Percentiles rank a stretch among this genome's conserved stretches.
These are phyloP conservation scores for Mycteria americana DNA, from an alignment of 2,797 vertebrate genomes.

Conservation along the genomic window DNA sequence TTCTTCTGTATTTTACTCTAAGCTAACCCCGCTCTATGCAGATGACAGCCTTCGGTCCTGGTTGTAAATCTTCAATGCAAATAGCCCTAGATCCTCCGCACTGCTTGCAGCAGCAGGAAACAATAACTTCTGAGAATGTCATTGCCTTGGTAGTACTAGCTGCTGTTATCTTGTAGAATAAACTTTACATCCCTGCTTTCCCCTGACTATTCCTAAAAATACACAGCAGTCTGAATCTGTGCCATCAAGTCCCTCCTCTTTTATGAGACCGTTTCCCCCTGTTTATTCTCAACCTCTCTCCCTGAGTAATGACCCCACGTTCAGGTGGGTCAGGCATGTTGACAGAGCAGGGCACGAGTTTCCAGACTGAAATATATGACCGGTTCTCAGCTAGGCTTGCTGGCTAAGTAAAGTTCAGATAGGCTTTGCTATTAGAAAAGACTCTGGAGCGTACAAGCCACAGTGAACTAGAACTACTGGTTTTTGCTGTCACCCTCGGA, in stretches of 20 bases:
- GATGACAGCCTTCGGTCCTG: not conserved
- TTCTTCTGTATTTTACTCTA: not conserved
- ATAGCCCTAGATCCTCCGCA: not conserved
- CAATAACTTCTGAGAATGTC: not conserved
- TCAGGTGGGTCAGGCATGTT: not conserved
- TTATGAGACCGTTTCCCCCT: not conserved
- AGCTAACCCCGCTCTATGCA: not conserved
- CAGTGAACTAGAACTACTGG: not conserved
- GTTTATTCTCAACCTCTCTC: not conserved
- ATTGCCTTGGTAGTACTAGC: not conserved
- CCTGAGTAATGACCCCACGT: accelerated
- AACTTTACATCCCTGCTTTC: not conserved
- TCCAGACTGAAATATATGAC: not conserved
- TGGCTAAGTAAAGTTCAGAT: not conserved
- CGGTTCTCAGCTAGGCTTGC: not conserved
- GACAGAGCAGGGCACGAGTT: not conserved
- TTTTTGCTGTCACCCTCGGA: not conserved
- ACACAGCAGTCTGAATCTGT: not conserved
- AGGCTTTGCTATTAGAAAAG: not conserved
- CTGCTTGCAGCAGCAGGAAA: not conserved
- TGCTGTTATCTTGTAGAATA: not conserved
- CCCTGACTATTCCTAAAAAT: not conserved
- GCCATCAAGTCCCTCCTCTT: not conserved
- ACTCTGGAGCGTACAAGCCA: not conserved
- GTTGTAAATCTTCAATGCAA: not conserved